Base-by-base conservation (phyloP, 2,113 vertebrate genomes). In the Pao palembangensis region DNA sequence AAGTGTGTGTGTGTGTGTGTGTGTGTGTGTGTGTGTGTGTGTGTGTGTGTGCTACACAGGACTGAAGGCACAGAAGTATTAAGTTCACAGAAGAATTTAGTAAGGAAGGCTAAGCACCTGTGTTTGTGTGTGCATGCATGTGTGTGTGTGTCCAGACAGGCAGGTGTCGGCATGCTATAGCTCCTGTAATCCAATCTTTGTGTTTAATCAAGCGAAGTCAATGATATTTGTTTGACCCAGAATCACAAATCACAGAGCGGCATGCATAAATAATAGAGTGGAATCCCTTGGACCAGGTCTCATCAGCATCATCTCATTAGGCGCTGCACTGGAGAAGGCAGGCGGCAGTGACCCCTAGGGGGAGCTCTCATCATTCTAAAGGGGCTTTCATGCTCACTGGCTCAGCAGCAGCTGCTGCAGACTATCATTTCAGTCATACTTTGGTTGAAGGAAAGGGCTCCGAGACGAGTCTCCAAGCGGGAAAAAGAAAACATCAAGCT, bases 301-400 rank as follows among this genome's bases (percentile, higher is more conserved):
- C 44, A 41, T 50, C 17, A 31, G 62, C 43, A 55, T 55, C 13
- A 48, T 13, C 12, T 31, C 15, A 54, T 55, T 48, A 49, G 47
- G 47, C n/a, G 18, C 6, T 3, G n/a, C 6, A 19, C 16, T 20
- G 18, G n/a, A 8, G 47, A 10, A 11, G 47, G 8, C 10, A 10
- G 14, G 10, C n/a, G 63, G 52, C 18, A 12, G 8, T 1, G 12
- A 12, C 79, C 84, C 57, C 69, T 76, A 84, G 87, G 81, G 84
- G 84, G 87, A 75, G 82, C 82, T 77, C 73, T 81, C 79, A 67
- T 59, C 85, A 62, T 86, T 73, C 75, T 56, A 31, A 79, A 78
- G n/a, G 18, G 1, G 8, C 14, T 47, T 41, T 20, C 21, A 41
- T 11, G 0, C 7, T 34, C 19, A 25, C 41, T 49, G 47, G 31